Evolutionary conservation across 2,888 invertebrate genomes (phyloP).

Genomic region (Chirona hameri): DNA sequence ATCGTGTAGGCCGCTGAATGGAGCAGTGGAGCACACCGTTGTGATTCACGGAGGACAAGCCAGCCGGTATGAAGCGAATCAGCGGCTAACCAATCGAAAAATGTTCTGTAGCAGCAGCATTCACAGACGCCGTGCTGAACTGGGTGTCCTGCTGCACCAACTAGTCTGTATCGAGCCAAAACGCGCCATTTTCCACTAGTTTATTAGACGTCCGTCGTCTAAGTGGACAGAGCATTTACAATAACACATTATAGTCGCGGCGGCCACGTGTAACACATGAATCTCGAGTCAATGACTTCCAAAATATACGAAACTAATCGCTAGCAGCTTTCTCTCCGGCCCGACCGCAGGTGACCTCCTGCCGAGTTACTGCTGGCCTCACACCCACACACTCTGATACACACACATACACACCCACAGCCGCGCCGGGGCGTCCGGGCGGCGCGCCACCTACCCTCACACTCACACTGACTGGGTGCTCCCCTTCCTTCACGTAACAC

Average conservation of each 20-base stretch:
- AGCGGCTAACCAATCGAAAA: too few relatives aligned
- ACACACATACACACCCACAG: not conserved
- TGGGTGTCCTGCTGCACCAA: too few relatives aligned
- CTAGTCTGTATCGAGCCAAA: too few relatives aligned
- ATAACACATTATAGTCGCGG: constrained; percentile 22
- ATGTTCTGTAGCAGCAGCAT: too few relatives aligned
- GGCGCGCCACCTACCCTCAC: not conserved
- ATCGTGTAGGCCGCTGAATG: too few relatives aligned
- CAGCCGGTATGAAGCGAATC: too few relatives aligned
- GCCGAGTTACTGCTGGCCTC: too few relatives aligned
- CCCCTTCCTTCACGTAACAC: not conserved
- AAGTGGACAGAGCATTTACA: constrained; percentile 13
- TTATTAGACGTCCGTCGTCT: constrained; percentile 9
- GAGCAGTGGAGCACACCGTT: too few relatives aligned
- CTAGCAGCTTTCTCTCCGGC: not conserved
- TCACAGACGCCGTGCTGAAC: too few relatives aligned
- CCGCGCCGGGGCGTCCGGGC: not conserved
- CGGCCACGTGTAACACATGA: not conserved
- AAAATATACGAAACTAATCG: constrained; percentile 1
- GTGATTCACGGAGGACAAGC: too few relatives aligned
- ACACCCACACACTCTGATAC: not conserved
- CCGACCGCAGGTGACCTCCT: not conserved
- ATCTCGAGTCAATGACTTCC: constrained; percentile 22
- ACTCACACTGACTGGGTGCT: not conserved
- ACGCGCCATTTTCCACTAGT: not conserved